Evolutionary conservation across 2,797 vertebrate species (phyloP).

Genomic region (Menidia menidia): DNA sequence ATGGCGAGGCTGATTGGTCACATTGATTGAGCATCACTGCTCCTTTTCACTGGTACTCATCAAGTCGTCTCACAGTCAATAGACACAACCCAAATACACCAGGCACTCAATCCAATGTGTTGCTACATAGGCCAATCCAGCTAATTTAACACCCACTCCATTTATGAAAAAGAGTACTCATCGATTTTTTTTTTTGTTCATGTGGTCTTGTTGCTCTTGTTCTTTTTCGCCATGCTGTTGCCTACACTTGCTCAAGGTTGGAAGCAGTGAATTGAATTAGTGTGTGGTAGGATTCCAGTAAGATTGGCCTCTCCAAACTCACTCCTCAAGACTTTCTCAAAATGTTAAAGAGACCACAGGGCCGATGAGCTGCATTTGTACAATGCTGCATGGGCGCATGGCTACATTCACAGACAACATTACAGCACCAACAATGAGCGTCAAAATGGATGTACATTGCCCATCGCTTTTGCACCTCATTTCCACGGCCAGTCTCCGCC

Average conservation of each 20-base stretch:
- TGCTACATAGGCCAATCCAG: constrained; percentile 80
- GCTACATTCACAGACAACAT: constrained; percentile 51
- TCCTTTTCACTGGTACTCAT: constrained; percentile 80
- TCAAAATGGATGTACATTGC: constrained; percentile 59
- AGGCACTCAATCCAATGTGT: constrained; percentile 81
- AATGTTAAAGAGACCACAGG: constrained; percentile 54
- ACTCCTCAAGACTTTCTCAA: constrained; percentile 62
- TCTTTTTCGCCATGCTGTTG: constrained; percentile 74
- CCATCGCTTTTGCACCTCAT: constrained; percentile 54
- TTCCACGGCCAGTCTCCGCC: constrained; percentile 51
- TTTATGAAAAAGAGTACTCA: constrained; percentile 85
- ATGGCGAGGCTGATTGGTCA: constrained; percentile 73
- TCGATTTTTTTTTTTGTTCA: constrained; percentile 80
- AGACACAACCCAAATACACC: constrained; percentile 82
- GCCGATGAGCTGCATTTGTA: constrained; percentile 47
- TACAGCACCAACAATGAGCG: constrained; percentile 49
- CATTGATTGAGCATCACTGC: constrained; percentile 80
- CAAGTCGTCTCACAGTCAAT: constrained; percentile 78
- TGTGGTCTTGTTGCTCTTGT: constrained; percentile 77
- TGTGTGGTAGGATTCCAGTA: constrained; percentile 64
- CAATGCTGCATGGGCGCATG: constrained; percentile 44
- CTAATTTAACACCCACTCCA: constrained; percentile 85
- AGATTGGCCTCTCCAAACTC: constrained; percentile 59
- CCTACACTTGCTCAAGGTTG: constrained; percentile 67
- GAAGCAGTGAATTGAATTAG: constrained; percentile 72